Percentiles rank a stretch among this genome's conserved stretches.
These are phyloP conservation scores for Augiades crinisus DNA, from an alignment of 2,888 invertebrate genomes.

Conservation along the genomic window DNA sequence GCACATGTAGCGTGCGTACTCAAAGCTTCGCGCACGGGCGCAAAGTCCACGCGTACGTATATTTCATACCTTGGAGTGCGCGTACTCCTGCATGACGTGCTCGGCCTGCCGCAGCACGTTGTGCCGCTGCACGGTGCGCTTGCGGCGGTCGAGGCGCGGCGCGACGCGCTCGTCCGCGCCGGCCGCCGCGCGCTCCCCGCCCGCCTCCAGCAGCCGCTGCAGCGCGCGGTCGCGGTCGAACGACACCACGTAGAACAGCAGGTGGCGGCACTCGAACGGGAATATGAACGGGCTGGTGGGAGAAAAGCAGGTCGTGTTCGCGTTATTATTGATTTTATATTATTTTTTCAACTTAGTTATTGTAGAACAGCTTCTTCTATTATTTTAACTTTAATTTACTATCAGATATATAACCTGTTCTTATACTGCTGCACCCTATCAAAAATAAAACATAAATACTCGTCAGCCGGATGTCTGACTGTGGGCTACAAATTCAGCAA, in stretches of 20 bases:
- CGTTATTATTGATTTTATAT: no score
- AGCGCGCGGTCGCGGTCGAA: slow-evolving; percentile 99
- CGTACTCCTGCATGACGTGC: slow-evolving; percentile 96
- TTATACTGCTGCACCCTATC: no score
- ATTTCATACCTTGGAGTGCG: slow-evolving; percentile 86
- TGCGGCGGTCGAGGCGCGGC: slow-evolving; percentile 95
- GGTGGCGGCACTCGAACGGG: slow-evolving; percentile 98
- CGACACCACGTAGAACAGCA: slow-evolving; percentile 97
- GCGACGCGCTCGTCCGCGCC: slow-evolving; percentile 89
- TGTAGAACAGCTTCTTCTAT: no score
- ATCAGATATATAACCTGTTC: no score
- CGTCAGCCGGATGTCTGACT: no score
- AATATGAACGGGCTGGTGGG: slow-evolving; percentile 93
- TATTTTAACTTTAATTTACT: no score
- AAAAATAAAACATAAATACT: no score
- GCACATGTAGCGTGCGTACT: no score
- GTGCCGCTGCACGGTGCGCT: slow-evolving; percentile 93
- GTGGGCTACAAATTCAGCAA: no score
- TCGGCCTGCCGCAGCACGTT: slow-evolving; percentile 97
- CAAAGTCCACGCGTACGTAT: neutral
- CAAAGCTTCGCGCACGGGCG: no score
- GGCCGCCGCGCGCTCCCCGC: slow-evolving; percentile 88
- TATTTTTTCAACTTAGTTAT: no score
- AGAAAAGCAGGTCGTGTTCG: neutral
- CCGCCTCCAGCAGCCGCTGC: slow-evolving; percentile 95